Evolutionary conservation across 35 echinoderm and acorn worm genomes (phyloP).

Genomic region (Ophioderma brevispina): DNA sequence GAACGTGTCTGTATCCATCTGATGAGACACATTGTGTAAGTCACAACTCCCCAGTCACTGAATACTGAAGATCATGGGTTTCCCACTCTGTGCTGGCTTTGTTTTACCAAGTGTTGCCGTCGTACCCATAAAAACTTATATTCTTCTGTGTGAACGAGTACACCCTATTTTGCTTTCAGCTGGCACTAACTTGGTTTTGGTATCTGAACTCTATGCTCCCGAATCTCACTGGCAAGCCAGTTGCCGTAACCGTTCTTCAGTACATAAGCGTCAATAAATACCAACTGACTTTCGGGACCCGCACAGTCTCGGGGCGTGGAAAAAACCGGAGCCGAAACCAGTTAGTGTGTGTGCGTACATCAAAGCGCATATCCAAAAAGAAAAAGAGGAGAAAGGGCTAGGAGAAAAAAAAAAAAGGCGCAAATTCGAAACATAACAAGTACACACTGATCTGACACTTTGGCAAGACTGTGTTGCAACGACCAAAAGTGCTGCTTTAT

Average conservation of each 20-base stretch:
- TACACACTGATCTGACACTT: constrained; percentile 88
- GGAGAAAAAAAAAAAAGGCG: too few relatives aligned
- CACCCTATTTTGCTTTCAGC: constrained; percentile 79
- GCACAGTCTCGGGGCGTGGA: too few relatives aligned
- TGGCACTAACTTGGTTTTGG: constrained; percentile 29
- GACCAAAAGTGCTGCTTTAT: constrained; percentile 87
- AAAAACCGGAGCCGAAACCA: too few relatives aligned
- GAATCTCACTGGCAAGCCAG: constrained; percentile 90
- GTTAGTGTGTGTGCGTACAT: too few relatives aligned
- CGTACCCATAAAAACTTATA: constrained; percentile 93
- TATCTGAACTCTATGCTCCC: constrained; percentile 46
- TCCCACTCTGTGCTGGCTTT: constrained; percentile 49
- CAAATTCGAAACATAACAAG: too few relatives aligned
- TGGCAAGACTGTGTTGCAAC: constrained; percentile 87
- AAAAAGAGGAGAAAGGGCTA: too few relatives aligned
- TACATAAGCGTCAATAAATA: constrained; percentile 90
- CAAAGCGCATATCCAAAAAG: too few relatives aligned
- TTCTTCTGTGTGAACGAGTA: constrained; percentile 94
- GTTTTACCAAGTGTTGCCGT: constrained; percentile 60
- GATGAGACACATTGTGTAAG: constrained; percentile 45
- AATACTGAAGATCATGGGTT: constrained; percentile 71
- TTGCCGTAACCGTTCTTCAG: constrained; percentile 89
- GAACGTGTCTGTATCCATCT: constrained; percentile 70
- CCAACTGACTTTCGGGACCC: constrained; percentile 94
- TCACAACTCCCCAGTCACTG: constrained; percentile 95